Evolutionary conservation across 2,113 vertebrate genomes (phyloP).

Genomic region (Zosterops lateralis): DNA sequence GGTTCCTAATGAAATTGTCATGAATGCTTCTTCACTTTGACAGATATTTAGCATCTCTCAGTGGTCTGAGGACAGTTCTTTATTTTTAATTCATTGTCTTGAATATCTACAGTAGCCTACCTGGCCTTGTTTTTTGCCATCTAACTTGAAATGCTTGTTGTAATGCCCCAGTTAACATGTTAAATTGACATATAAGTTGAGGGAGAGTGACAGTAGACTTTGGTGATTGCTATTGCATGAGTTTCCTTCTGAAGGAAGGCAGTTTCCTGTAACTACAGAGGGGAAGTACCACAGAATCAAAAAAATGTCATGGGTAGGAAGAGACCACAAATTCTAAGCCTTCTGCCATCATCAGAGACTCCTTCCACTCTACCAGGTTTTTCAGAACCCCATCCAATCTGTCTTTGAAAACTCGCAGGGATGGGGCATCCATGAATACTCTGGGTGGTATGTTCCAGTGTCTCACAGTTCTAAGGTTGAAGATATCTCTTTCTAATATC

Average conservation of each 20-base stretch:
- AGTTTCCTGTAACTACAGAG: background rate
- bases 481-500: background rate
- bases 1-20: background rate
- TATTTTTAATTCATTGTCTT: background rate
- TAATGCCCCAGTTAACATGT: background rate
- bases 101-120: background rate
- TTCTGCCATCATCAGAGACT: background rate
- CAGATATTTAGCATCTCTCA: background rate
- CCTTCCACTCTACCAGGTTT: background rate
- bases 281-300: background rate
- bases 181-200: background rate
- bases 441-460: fast-evolving
- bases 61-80: background rate
- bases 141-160: background rate
- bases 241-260: background rate
- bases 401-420: background rate
- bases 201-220: background rate
- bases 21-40: background rate
- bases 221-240: background rate
- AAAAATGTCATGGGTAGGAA: background rate
- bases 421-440: background rate
- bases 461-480: background rate
- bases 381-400: background rate
- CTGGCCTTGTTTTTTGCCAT: background rate
- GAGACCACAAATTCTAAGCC: background rate